Evolutionary conservation across 2,113 vertebrate species (phyloP), one percentile per base, ranked within the genome.

Genomic region (Pagrus major): DNA sequence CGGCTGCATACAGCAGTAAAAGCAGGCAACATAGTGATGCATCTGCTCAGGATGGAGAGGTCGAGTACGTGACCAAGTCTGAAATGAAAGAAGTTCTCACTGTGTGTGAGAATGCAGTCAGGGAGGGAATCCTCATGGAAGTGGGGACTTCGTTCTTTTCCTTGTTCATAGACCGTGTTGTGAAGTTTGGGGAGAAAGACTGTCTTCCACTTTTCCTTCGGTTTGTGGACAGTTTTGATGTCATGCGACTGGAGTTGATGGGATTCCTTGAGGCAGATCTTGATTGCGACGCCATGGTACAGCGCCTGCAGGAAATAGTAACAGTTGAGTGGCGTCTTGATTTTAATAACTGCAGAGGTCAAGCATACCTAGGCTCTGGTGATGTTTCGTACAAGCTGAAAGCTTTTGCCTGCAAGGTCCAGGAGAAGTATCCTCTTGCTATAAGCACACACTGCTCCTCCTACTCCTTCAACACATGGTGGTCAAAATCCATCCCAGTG

Each of bases 401-500:
- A 92, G 90, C 96, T 1, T 97, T 99, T 87, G 97, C 96, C 47
- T 96, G 95, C 18, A 97, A 96, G 93, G 94, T 99, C 39, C 92
- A 98, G 87, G 96, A 99, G 80, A 97, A 96, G 78, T 96, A 97
- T 68, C 97, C 97, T 0, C 96, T 97, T 47, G 97, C 98, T 20
- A 95, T 99, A 79, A 98, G 96, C 80, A 98, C 97, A 0, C 94
- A 97, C 55, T 96, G 96, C 80, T 98, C 97, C 54, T 96, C 95
- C 3, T 99, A 97, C 88, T 96, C 98, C 84, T 97, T 99, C 91
- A 99, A 99, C 51, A 92, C 95, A 0, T 99, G 97, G 97, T 94
- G 98, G 93, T 97, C 97, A 10, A 97, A 97, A 87, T 96, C 97
- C 0, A 93, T 97, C 68, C 97, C 97, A 1, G 96, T 98, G n/a